Base-by-base conservation (phyloP, 2,797 vertebrate species). In the Acrocephalus scirpaceus region DNA sequence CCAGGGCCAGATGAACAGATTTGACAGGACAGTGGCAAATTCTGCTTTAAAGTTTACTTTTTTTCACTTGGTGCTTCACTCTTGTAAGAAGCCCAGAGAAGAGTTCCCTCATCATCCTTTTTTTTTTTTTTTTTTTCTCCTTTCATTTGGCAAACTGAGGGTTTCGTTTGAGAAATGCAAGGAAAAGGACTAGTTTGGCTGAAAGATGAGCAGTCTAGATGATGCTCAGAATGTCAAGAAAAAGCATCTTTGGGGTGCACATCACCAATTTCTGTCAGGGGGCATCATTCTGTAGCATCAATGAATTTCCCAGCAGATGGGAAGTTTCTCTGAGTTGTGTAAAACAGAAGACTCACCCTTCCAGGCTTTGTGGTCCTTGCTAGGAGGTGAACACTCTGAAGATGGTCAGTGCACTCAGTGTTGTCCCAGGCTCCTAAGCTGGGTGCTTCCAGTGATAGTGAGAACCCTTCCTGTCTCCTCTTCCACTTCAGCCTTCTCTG, bases 1-100 rank as follows among this genome's bases (percentile, higher is more conserved):
- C 76, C 61, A 93, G 66, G 84, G 29, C 80, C 90, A 95, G 91
- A 94, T 73, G 62, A 96, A 38, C 25, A 87, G 64, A 70, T 84
- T 42, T 93, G 85, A 95, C 95, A 94, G 69, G 21, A 61, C 69
- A 81, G 40, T 44, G 30, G 56, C 45, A 92, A 97, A 75, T 93
- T 86, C 72, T 85, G 11, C 73, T 95, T 92, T 93, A 75, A 84
- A 70, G 45, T 86, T 96, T 72, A 71, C 85, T 88, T 85, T 84
- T 92, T 90, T 90, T 85, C 57, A 51, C 40, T 89, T 6, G 8
- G 56, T 77, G 38, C 71, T 90, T 82, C 45, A 32, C 44, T 91
- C 22, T 67, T 29, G 5, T 44, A 74, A 44, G 54, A 66, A 57
- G 18, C 15, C 26, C 60, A 48, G 27, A 74, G 88, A 74, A 69